A percentile compares a stretch with the other conserved stretches of the same genome.
phyloP scores from a whole-genome alignment of 2,888 invertebrate species.

The Heliconius charithonia region DNA sequence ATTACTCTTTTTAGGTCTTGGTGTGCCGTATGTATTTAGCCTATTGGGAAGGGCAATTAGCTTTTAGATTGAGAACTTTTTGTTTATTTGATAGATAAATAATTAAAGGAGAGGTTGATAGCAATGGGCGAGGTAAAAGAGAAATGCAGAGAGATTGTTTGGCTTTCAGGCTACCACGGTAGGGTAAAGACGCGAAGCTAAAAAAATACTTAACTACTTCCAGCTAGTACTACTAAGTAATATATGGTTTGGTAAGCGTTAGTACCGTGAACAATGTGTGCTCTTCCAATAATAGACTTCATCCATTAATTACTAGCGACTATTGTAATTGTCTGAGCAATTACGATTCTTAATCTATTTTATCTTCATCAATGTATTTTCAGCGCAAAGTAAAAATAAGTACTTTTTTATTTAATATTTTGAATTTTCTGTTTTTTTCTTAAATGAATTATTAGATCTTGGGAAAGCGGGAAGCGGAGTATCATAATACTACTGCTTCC shows the following conservation, averaged over 20 bases:
- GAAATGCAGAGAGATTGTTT: too few species aligned
- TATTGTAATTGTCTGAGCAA: constrained; percentile 52
- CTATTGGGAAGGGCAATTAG: neutral
- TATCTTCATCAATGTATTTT: neutral
- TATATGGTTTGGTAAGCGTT: neutral
- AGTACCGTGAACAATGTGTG: neutral
- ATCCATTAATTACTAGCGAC: constrained; percentile 76
- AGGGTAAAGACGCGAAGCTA: too few species aligned
- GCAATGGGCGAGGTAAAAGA: too few species aligned
- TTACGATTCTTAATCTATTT: neutral
- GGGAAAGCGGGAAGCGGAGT: too few species aligned
- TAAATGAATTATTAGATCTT: too few species aligned
- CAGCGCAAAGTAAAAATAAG: neutral
- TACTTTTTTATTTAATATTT: neutral
- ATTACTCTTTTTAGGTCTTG: neutral
- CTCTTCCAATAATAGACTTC: constrained; percentile 55
- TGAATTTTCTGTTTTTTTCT: too few species aligned
- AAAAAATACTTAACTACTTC: too few species aligned
- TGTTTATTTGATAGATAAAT: neutral
- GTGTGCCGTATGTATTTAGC: neutral
- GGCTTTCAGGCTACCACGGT: too few species aligned
- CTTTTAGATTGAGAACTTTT: neutral
- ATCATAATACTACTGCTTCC: too few species aligned
- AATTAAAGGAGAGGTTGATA: too few species aligned
- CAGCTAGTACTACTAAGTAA: neutral